These are phyloP conservation scores for Spinibarbus caldwelli DNA, from an alignment of 2,797 vertebrate genomes.

Conservation along the genomic window DNA sequence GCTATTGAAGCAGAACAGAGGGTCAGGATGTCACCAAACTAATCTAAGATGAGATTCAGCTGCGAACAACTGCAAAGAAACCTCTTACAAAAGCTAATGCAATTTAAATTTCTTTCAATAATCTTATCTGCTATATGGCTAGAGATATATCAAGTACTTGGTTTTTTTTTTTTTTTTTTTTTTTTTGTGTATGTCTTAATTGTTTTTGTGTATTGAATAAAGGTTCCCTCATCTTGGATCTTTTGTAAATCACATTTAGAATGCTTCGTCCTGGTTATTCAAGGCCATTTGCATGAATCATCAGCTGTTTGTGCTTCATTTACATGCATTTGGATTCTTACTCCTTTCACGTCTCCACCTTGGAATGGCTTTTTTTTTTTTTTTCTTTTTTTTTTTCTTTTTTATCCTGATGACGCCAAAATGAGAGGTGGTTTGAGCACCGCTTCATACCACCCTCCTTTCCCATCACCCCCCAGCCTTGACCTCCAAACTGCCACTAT, in stretches of 20 bases:
- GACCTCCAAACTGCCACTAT: constrained; percentile 67
- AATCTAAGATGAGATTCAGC: constrained; percentile 2
- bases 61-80: neutral
- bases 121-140: neutral
- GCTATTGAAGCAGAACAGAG: constrained; percentile 68
- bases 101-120: neutral
- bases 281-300: neutral
- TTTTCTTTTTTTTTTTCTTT: neutral
- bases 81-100: neutral
- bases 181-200: constrained; percentile 11
- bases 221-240: constrained; percentile 34
- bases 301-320: neutral
- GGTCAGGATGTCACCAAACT: constrained; percentile 52
- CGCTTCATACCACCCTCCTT: neutral
- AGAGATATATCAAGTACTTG: neutral
- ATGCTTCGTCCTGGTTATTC: neutral
- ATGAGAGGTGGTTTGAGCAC: neutral
- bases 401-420: neutral
- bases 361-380: neutral
- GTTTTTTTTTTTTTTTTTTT: no score
- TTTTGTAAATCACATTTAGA: neutral
- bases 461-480: constrained; percentile 57
- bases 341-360: neutral
- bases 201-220: constrained; percentile 51
- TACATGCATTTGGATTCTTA: neutral